Evolutionary conservation across 1,140 invertebrate species (phyloP), one percentile per base, ranked within the genome.

Genomic region (Heliconius hewitsoni): DNA sequence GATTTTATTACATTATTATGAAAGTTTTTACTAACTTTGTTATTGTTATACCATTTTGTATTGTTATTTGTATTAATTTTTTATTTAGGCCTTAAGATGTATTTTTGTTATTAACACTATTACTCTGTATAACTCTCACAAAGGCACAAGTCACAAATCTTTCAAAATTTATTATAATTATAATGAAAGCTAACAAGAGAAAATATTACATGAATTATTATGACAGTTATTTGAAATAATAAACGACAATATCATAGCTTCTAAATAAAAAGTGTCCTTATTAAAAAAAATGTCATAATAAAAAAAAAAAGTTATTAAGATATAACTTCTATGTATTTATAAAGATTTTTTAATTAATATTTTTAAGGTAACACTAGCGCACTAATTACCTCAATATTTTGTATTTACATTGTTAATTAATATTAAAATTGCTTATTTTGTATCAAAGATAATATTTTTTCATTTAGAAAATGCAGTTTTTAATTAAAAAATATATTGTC

Each of bases 321-420:
- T 52, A 19, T 52, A 8, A 46, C 13, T 46, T 46, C 42, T 46
- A 11, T 46, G 42, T 46, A 46, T 46, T 46, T 46, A 46, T 46
- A 46, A 46, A 52, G 18, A 52, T 52, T 52, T 52, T 52, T 19
- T 46, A 46, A 46, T 46, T 18, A 60, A 23, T 60, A 60, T 9
- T 60, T 23, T 23, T 55, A 71, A 71, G 27, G 9, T 8, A 5
- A 34, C 19, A 34, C 34, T 71, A 71, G 27, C 27, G 57, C 74
- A 76, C 74, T 76, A 76, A 76, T 76, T 76, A 76, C 74, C 74
- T 76, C 74, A 76, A 16, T 16, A 27, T 18, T 37, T 39, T 60
- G 37, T 60, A 39, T 76, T 76, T 76, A 39, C 66, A 75, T 60
- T 60, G n/a, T 60, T 60, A n/a, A 19, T 19, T 52, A 52, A 52